Evolutionary conservation across 2,888 invertebrate genomes (phyloP), one percentile per base, ranked within the genome.

Genomic region (Chymomyza fuscimana): DNA sequence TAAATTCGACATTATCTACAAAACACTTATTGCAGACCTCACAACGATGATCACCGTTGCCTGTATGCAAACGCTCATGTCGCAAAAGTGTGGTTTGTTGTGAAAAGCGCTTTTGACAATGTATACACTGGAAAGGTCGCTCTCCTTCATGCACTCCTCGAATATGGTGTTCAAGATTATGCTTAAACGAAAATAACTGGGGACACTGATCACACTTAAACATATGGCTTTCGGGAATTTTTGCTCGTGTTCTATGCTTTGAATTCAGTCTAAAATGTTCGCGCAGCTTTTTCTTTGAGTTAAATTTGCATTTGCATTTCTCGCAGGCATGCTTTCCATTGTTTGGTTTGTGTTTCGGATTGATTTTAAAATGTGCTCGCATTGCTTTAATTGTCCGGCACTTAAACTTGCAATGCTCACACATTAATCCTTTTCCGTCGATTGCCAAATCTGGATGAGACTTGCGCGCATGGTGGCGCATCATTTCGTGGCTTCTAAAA

Each of bases 371-470:
- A 36, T 91, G 91, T 50, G 90, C 90, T 0, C 78, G 84, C 1
- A 91, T 73, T 0, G 91, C 90, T 52, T 89, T 88, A n/a, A 84
- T 89, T 1, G 91, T 90, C 65, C 90, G 89, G 25, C 88, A 91
- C 54, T 81, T 73, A 1, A 88, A 87, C 10, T 74, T 78, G 59
- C 91, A 91, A 5, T 86, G 73, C 16, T 82, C 76, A 22, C 91
- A 91, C 9, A 77, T 74, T n/a, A 88, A 74, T 3, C 79, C 79
- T n/a, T 71, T 58, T 0, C 65, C 67, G 5, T 5, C 51, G 51
- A 25, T 51, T 51, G 1, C 0, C 1, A 2, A 15, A n/a, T 15
- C 25, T 25, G 25, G 25, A 25, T 25, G 25, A 25, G 2, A 25
- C 25, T 83, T 79, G 40, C 86, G 79, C 12, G 85, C 79, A 63